Percentiles rank a stretch among this genome's conserved stretches.
phyloP scores from a whole-genome alignment of 1,140 invertebrate species.

The Atopsyche davidsoni region DNA sequence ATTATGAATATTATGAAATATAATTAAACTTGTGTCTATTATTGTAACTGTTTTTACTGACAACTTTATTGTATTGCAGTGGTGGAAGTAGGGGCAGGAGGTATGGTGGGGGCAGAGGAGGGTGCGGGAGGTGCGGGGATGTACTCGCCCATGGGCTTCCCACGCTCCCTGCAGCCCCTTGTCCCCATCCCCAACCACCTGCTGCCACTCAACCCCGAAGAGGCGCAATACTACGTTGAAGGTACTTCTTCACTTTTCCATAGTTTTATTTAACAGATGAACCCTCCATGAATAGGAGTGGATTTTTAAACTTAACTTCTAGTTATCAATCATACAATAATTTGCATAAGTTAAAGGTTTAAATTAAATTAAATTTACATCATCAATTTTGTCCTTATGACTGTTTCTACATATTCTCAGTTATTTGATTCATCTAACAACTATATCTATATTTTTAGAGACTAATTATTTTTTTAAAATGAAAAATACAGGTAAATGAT shows the following conservation, averaged over 20 bases:
- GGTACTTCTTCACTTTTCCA: conserved; percentile 8
- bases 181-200: conserved; percentile 26
- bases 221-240: conserved; percentile 25
- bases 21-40: not conserved
- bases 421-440: too few relatives aligned
- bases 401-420: too few relatives aligned
- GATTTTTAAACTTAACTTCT: too few relatives aligned
- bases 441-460: too few relatives aligned
- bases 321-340: too few relatives aligned
- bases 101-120: conserved; percentile 9
- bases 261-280: not conserved
- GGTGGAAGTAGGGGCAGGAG: conserved; percentile 10
- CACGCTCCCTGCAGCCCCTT: conserved; percentile 24
- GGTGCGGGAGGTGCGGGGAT: conserved; percentile 8
- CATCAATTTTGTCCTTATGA: too few relatives aligned
- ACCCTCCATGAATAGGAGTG: too few relatives aligned
- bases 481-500: too few relatives aligned
- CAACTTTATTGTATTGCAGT: conserved; percentile 5
- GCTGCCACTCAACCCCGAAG: conserved; percentile 23
- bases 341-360: too few relatives aligned
- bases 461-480: too few relatives aligned
- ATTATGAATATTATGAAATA: too few relatives aligned
- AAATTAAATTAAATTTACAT: too few relatives aligned
- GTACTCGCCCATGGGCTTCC: conserved; percentile 23
- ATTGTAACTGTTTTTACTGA: not conserved